Evolutionary conservation across 35 echinoderm and acorn worm species (phyloP).

Genomic region (Lytechinus pictus): DNA sequence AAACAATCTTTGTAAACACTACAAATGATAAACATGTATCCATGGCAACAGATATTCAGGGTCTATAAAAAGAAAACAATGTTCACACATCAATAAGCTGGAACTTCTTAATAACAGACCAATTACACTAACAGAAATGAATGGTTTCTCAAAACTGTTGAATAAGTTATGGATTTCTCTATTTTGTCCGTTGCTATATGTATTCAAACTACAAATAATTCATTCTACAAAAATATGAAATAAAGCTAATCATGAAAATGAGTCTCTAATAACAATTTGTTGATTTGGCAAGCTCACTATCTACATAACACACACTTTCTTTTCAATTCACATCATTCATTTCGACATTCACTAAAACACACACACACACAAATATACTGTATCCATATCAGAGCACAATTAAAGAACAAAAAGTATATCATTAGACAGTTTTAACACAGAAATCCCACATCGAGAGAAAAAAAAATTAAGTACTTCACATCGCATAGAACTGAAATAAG

Average conservation of each 20-base stretch:
- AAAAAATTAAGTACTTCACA: neutral
- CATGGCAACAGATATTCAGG: neutral
- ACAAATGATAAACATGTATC: neutral
- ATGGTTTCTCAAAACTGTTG: no score
- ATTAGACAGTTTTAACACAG: neutral
- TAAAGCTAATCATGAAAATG: neutral
- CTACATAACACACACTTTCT: neutral
- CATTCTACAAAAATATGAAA: neutral
- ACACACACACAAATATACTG: neutral
- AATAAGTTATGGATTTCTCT: no score
- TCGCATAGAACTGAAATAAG: neutral
- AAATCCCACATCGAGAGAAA: neutral
- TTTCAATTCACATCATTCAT: neutral
- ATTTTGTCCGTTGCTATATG: neutral
- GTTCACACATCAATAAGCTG: neutral
- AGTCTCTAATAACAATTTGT: neutral
- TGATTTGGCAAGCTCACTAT: neutral
- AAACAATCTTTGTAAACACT: neutral
- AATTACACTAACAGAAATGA: neutral
- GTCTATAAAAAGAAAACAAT: neutral
- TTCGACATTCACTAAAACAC: neutral
- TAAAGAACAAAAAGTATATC: neutral
- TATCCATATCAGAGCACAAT: neutral
- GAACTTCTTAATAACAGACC: neutral
- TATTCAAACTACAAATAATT: neutral